Evolutionary conservation across 2,888 invertebrate genomes (phyloP).

Genomic region (Eumacrocentrus americanus): DNA sequence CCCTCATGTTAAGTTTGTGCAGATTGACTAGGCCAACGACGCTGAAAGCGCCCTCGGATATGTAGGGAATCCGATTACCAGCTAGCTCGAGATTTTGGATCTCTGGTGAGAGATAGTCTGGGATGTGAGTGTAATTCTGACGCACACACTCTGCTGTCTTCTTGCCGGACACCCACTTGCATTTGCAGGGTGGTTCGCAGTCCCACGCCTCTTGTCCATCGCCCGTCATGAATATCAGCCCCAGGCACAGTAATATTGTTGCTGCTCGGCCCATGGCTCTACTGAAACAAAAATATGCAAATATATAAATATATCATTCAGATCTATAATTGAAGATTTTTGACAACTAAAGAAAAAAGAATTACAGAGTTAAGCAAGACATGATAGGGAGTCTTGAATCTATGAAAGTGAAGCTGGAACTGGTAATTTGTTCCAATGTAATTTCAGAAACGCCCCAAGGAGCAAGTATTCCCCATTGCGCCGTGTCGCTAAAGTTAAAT

Average conservation of each 20-base stretch:
- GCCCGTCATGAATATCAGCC: conserved; percentile 55
- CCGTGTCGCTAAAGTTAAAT: conserved; percentile 49
- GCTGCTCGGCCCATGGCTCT: conserved; percentile 46
- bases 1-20: conserved; percentile 78
- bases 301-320: not conserved
- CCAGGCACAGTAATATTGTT: conserved; percentile 43
- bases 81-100: conserved; percentile 71
- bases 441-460: conserved; percentile 16
- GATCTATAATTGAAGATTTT: conserved; percentile 5
- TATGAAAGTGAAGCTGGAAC: conserved; percentile 18
- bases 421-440: conserved; percentile 25
- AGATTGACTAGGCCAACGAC: conserved; percentile 76
- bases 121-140: conserved; percentile 72
- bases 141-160: conserved; percentile 82
- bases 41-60: conserved; percentile 73
- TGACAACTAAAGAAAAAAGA: conserved; percentile 1
- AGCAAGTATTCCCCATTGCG: conserved; percentile 20
- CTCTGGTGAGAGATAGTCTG: conserved; percentile 74
- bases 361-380: conserved; percentile 4
- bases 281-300: conserved; percentile 32
- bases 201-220: conserved; percentile 64
- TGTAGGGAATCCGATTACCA: conserved; percentile 70
- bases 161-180: conserved; percentile 85
- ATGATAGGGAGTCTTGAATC: conserved; percentile 1
- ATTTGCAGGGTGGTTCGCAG: conserved; percentile 75